Percentiles rank a stretch among this genome's conserved stretches.
phyloP scores from a whole-genome alignment of 2,888 invertebrate species.

The Rotaria socialis region DNA sequence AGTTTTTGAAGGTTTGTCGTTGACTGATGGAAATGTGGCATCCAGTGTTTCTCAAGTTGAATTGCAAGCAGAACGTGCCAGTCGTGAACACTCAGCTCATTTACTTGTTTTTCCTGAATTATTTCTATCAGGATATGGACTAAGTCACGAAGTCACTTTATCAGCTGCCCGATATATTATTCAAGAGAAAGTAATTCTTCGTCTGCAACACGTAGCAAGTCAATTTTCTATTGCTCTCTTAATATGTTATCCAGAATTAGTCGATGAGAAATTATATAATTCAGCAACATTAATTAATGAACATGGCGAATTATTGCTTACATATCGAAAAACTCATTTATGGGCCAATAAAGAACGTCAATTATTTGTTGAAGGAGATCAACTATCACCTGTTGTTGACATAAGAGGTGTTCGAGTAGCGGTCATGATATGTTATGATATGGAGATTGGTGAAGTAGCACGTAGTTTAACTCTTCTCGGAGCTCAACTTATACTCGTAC shows the following conservation, averaged over 20 bases:
- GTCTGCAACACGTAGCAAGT: not conserved
- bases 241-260: slow-evolving; percentile 28
- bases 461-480: not conserved
- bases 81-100: not conserved
- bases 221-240: slow-evolving; percentile 7
- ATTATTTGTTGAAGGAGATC: not conserved
- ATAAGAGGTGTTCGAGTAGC: not conserved
- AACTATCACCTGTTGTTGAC: not conserved
- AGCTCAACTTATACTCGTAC: not conserved
- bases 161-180: not conserved
- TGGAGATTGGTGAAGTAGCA: not conserved
- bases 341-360: not conserved
- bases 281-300: not conserved
- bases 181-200: not conserved
- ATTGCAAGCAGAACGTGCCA: not conserved
- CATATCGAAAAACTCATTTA: slow-evolving; percentile 21
- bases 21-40: not conserved
- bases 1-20: not conserved
- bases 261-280: not conserved
- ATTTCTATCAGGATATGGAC: not conserved
- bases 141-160: not conserved
- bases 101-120: slow-evolving; percentile 23
- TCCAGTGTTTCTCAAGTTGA: not conserved
- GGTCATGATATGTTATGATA: slow-evolving; percentile 28
- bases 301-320: not conserved